Conservation (phyloP, 2,888 invertebrate genomes). For the Brachylomia viminalis region DNA sequence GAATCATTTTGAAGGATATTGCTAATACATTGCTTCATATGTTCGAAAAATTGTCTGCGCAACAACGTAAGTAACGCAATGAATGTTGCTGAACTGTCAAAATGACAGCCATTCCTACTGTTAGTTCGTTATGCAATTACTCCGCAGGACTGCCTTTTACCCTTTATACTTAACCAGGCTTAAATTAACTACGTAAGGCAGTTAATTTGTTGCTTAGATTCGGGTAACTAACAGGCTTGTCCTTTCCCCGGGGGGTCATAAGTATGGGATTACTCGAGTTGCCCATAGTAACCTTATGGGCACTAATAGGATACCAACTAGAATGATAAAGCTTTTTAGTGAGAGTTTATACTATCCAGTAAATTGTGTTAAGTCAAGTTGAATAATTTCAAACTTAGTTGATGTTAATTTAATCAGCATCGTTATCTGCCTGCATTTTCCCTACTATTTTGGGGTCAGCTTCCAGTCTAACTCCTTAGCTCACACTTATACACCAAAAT, state of each 20-base stretch:
- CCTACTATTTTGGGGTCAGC: too few relatives aligned
- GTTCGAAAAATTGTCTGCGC: too few relatives aligned
- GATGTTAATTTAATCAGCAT: background rate
- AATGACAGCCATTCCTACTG: too few relatives aligned
- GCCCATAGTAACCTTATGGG: background rate
- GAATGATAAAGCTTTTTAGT: background rate
- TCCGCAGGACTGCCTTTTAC: background rate
- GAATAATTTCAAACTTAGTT: background rate
- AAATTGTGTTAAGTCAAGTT: background rate
- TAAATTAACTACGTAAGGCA: background rate
- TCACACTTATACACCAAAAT: too few relatives aligned
- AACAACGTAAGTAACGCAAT: too few relatives aligned
- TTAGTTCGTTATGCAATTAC: too few relatives aligned
- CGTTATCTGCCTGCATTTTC: too few relatives aligned
- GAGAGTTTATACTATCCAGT: background rate
- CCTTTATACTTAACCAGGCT: constrained; percentile 3
- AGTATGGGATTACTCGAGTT: constrained; percentile 36
- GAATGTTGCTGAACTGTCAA: too few relatives aligned
- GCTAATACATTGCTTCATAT: too few relatives aligned
- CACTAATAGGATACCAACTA: constrained; percentile 4
- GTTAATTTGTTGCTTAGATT: constrained; percentile 39
- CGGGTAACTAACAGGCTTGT: constrained; percentile 21
- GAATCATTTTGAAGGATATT: too few relatives aligned
- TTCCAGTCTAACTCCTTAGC: too few relatives aligned
- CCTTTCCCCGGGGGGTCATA: constrained; percentile 9